Evolutionary conservation across 2,113 vertebrate species (phyloP).

Genomic region (Platichthys stellatus): DNA sequence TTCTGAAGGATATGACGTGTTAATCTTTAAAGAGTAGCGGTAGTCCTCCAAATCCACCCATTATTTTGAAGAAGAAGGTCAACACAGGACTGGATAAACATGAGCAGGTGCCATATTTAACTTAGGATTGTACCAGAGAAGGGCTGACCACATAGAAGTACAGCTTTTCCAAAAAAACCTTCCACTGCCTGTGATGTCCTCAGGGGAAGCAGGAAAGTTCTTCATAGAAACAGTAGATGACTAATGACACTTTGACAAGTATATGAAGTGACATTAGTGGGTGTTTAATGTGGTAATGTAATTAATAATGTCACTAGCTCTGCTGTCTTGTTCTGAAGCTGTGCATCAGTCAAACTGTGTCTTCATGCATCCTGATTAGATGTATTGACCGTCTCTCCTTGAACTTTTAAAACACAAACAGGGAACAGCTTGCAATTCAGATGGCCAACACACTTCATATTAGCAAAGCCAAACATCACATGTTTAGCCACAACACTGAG

Average conservation of each 20-base stretch:
- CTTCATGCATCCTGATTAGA: background rate
- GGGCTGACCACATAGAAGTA: background rate
- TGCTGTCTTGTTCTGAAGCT: constrained; percentile 8
- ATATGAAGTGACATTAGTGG: constrained; percentile 3
- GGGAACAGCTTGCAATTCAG: constrained; percentile 28
- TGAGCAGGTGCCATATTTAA: constrained; percentile 6
- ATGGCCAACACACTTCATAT: background rate
- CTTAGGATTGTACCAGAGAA: constrained; percentile 22
- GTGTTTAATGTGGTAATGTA: constrained; percentile 21
- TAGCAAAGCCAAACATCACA: background rate
- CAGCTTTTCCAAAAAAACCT: background rate
- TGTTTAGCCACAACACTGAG: background rate
- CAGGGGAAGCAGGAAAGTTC: background rate
- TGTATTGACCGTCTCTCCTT: background rate
- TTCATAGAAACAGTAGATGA: constrained; percentile 7
- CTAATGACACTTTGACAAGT: background rate
- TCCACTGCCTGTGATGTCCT: constrained; percentile 5
- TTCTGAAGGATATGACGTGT: no score
- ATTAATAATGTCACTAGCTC: constrained; percentile 29
- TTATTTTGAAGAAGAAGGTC: background rate
- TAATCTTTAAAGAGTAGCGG: no score
- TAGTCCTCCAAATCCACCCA: no score
- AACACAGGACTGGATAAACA: constrained; percentile 19
- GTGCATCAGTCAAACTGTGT: constrained; percentile 15
- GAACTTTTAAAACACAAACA: constrained; percentile 16